These are phyloP conservation scores for Trinorchestia longiramus DNA, from an alignment of 1,140 invertebrate genomes.

Conservation along the genomic window DNA sequence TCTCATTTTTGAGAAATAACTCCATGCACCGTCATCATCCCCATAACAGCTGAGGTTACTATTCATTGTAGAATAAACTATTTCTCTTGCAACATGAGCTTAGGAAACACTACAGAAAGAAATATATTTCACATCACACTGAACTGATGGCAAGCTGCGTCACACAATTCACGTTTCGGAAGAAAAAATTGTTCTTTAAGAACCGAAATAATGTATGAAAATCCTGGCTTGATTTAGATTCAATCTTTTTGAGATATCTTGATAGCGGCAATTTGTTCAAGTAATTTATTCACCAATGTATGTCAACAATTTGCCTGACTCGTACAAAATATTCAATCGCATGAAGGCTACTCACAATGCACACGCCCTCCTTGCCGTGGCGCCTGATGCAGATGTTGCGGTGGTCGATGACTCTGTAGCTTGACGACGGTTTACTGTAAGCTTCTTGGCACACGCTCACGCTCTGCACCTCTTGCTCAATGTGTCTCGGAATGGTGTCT, in stretches of 20 bases:
- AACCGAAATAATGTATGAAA: background rate
- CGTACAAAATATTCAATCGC: background rate
- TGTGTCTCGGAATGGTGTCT: background rate
- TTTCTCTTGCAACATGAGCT: too few relatives aligned
- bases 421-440: background rate
- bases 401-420: background rate
- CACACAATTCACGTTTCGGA: background rate
- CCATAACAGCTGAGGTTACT: too few relatives aligned
- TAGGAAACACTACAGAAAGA: too few relatives aligned
- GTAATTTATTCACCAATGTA: background rate
- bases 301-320: background rate
- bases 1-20: too few relatives aligned
- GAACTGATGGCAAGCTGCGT: background rate
- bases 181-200: background rate
- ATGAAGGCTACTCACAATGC: background rate
- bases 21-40: too few relatives aligned
- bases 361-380: background rate
- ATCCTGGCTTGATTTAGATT: background rate
- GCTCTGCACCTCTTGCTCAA: background rate
- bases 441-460: background rate
- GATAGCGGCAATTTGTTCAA: background rate
- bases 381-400: slow-evolving; percentile 41
- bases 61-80: too few relatives aligned
- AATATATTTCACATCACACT: too few relatives aligned
- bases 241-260: background rate